phyloP scores from a whole-genome alignment of 2,797 vertebrate genomes.

The Sebastes hubbsi region DNA sequence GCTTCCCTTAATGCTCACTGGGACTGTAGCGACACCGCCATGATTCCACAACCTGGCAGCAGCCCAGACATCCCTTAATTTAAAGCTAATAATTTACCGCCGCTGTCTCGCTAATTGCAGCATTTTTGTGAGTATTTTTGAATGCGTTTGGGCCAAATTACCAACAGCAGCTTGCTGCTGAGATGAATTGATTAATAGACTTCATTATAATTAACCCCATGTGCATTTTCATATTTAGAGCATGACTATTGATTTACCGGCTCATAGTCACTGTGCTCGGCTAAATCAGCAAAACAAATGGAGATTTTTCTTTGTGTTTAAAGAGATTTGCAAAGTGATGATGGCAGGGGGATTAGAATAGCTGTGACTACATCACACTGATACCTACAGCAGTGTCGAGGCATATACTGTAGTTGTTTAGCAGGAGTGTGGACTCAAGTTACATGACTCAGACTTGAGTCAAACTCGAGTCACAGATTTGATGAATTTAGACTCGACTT shows the following conservation, averaged over 20 bases:
- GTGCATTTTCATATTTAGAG: conserved; percentile 58
- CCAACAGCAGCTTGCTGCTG: conserved; percentile 42
- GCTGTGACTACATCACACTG: background rate
- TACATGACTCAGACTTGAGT: no score
- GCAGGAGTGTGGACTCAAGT: background rate
- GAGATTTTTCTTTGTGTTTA: background rate
- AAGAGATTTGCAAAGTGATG: background rate
- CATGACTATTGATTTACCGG: conserved; percentile 49
- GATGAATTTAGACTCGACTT: no score
- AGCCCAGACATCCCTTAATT: conserved; percentile 35
- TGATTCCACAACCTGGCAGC: conserved; percentile 38
- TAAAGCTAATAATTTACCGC: conserved; percentile 38
- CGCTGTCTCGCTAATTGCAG: conserved; percentile 46
- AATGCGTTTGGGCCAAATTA: conserved; percentile 63
- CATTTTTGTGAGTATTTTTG: conserved; percentile 37
- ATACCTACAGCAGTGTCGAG: background rate
- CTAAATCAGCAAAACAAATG: conserved; percentile 16
- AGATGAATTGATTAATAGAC: conserved; percentile 62
- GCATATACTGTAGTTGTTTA: no score
- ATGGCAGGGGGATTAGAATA: background rate
- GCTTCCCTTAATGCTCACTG: conserved; percentile 19
- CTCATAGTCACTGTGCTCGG: background rate
- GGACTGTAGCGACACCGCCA: background rate
- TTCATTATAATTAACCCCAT: conserved; percentile 67
- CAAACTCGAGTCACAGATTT: no score